Evolutionary conservation across 2,113 vertebrate species (phyloP).

Genomic region (Beaufortia kweichowensis): DNA sequence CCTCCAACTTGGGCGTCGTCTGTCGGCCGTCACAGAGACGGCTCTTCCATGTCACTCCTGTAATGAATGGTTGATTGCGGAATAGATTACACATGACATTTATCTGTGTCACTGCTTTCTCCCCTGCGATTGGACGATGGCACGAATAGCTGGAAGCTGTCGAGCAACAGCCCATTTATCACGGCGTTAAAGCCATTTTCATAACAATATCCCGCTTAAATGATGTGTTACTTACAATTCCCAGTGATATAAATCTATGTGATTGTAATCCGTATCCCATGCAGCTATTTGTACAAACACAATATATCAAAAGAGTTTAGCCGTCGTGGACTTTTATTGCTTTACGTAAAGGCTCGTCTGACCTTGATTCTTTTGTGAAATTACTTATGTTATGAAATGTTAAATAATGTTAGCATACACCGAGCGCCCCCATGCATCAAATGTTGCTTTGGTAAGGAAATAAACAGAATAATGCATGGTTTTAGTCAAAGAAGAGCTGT

Average conservation of each 20-base stretch:
- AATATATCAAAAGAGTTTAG: conserved; percentile 16
- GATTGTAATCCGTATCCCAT: conserved; percentile 23
- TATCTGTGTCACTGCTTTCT: conserved; percentile 51
- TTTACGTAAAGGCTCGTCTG: conserved; percentile 13
- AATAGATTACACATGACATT: conserved; percentile 54
- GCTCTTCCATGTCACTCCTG: conserved; percentile 61
- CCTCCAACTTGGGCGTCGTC: conserved; percentile 39
- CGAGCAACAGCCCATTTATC: conserved; percentile 40
- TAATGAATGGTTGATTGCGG: conserved; percentile 68
- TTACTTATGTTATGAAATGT: not conserved
- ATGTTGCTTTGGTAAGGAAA: no score
- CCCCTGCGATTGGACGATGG: not conserved
- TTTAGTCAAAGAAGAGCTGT: no score
- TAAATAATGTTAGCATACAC: not conserved
- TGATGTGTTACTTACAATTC: conserved; percentile 29
- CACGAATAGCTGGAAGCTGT: conserved; percentile 3
- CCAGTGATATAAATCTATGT: conserved; percentile 38
- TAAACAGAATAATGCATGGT: no score
- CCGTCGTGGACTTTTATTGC: not conserved
- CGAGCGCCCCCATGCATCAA: no score
- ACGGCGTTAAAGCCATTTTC: conserved; percentile 22
- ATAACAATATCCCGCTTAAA: conserved; percentile 36
- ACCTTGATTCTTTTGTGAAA: not conserved
- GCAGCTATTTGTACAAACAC: conserved; percentile 16
- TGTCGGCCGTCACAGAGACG: conserved; percentile 55